Percentiles rank a stretch among this genome's conserved stretches.
phyloP scores from a whole-genome alignment of 2,797 vertebrate species.

The Urosaurus nigricauda region DNA sequence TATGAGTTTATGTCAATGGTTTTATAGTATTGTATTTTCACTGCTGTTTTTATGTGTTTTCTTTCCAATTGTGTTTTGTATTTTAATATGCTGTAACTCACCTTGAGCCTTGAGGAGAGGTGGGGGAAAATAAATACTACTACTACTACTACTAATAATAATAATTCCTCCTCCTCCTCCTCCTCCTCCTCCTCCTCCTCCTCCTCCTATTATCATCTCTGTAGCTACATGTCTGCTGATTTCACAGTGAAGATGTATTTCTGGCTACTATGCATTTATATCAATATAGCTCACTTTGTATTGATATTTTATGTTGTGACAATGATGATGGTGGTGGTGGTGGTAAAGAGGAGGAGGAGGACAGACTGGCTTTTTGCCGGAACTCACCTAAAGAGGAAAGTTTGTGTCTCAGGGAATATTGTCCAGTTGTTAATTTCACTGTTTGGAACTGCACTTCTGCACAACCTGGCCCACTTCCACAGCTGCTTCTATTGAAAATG shows the following conservation, averaged over 20 bases:
- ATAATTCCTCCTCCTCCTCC: too few relatives aligned
- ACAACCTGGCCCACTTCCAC: conserved; percentile 78
- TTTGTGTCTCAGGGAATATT: conserved; percentile 78
- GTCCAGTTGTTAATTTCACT: conserved; percentile 84
- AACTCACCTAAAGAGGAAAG: conserved; percentile 68
- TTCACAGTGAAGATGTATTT: not conserved
- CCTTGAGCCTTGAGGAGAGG: too few relatives aligned
- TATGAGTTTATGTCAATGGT: too few relatives aligned
- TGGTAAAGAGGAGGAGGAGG: not conserved
- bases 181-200: too few relatives aligned
- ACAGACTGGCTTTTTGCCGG: conserved; percentile 71
- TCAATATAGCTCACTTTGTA: conserved; percentile 42
- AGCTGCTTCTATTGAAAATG: conserved; percentile 76
- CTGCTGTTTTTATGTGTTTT: too few relatives aligned
- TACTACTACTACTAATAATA: too few relatives aligned
- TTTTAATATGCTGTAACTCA: too few relatives aligned
- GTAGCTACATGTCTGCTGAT: not conserved
- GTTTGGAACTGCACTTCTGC: conserved; percentile 78
- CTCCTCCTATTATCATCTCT: too few relatives aligned
- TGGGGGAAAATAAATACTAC: too few relatives aligned
- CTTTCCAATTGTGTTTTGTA: too few relatives aligned
- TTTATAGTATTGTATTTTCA: too few relatives aligned
- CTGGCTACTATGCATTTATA: not conserved
- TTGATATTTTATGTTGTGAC: conserved; percentile 39
- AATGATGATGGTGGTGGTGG: not conserved